Evolutionary conservation across 1,140 invertebrate genomes (phyloP), one percentile per base, ranked within the genome.

Genomic region (Spodoptera litura): DNA sequence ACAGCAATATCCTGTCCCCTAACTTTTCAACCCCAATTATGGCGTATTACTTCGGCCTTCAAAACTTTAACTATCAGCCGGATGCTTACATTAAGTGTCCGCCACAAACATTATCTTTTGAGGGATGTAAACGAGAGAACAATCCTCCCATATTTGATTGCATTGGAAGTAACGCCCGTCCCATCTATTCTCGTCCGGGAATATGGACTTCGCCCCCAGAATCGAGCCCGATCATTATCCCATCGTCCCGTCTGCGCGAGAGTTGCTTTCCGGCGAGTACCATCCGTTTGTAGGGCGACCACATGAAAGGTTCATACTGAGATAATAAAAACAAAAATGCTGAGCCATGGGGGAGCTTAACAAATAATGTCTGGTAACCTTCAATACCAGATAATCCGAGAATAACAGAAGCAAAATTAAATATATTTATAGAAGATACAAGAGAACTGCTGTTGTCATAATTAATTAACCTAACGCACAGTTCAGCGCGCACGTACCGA

Each of bases 201-300:
- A 78, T 49, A 81, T 72, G 86, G 84, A 90, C 88, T 88, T 87
- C 82, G 88, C 77, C 83, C 81, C 78, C 81, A 68, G 81, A 71
- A 66, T 11, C 52, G 72, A 59, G 59, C 73, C 27, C 78, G 80
- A 49, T 79, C 79, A 89, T 88, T 88, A 87, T 88, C 83, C 86
- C 81, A 84, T 81, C 84, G 77, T 78, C 62, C 78, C 78, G 78
- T 56, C 71, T 75, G 71, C 71, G 68, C 78, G 71, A 58, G 83
- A 79, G 81, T 75, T 83, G 85, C 79, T 83, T 87, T 89, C 87
- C 87, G 84, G 81, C 82, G 78, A 73, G 61, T 79, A 81, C 83
- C 85, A 84, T 85, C 79, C 81, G 78, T 71, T 75, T 68, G 62
- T 68, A 73, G 76, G 66, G 76, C 55, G 71, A 70, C 77, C 61